Conservation (phyloP, 2,113 vertebrate species). For the Onychostoma macrolepis region DNA sequence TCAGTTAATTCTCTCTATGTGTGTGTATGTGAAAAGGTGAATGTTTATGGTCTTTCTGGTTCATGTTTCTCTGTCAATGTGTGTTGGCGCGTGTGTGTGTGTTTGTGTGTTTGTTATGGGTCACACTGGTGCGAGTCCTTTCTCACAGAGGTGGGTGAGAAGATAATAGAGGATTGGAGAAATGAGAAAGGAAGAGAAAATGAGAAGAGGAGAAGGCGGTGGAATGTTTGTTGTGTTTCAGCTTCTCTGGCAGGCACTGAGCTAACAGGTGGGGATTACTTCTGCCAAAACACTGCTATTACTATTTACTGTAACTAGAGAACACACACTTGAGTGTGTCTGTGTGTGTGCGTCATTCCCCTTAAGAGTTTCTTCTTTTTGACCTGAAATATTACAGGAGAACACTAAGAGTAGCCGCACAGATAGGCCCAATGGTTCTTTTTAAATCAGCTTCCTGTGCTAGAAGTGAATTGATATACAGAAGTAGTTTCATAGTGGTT, state of each 20-base stretch:
- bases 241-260: not conserved
- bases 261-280: slow-evolving; percentile 32
- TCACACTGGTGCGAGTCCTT: not conserved
- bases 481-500: not conserved
- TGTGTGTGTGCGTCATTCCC: not conserved
- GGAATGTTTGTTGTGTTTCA: slow-evolving; percentile 45
- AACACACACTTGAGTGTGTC: not conserved
- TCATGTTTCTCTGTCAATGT: not conserved
- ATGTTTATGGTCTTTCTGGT: not conserved
- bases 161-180: slow-evolving; percentile 15
- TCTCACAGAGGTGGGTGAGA: not conserved
- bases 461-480: not conserved
- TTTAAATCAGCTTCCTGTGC: not conserved
- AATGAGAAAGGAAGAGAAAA: not conserved
- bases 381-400: not conserved
- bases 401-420: not conserved
- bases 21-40: not conserved
- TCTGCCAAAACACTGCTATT: slow-evolving; percentile 38
- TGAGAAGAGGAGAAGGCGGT: slow-evolving; percentile 8
- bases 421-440: not conserved
- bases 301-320: slow-evolving; percentile 48
- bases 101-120: not conserved
- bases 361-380: not conserved
- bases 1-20: not conserved
- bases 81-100: slow-evolving; percentile 19